phyloP scores from a whole-genome alignment of 2,113 vertebrate genomes.

The Cavia porcellus region DNA sequence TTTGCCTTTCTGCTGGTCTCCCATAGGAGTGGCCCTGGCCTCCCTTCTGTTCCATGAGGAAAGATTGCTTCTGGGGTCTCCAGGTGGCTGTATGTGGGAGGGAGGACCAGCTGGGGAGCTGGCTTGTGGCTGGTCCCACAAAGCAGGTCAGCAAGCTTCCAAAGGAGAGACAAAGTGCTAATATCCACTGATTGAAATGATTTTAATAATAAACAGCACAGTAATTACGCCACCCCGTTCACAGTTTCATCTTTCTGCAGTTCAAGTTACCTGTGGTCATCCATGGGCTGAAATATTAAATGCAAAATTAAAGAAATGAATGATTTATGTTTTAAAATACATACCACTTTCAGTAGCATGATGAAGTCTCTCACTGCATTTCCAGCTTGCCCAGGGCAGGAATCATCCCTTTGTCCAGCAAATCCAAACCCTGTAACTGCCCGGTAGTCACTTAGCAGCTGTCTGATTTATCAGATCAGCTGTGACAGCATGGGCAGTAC shows the following conservation, averaged over 20 bases:
- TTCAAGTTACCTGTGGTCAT: not conserved
- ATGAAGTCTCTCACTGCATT: not conserved
- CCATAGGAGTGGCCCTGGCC: not conserved
- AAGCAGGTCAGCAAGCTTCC: not conserved
- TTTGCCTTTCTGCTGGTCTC: not conserved
- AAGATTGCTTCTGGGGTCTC: not conserved
- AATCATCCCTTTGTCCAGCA: not conserved
- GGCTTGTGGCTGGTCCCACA: not conserved
- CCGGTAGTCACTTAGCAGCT: not conserved
- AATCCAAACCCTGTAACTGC: not conserved
- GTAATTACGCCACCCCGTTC: too few species aligned
- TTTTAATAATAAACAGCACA: not conserved
- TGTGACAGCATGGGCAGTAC: not conserved
- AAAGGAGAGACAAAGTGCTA: not conserved
- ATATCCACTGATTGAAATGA: not conserved
- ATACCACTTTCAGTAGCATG: fast-evolving
- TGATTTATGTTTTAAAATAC: not conserved
- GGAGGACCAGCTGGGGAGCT: not conserved
- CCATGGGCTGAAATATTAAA: not conserved
- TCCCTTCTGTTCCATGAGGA: not conserved
- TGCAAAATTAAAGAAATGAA: not conserved
- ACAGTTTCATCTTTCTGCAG: not conserved
- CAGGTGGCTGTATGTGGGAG: too few species aligned
- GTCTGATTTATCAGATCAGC: not conserved
- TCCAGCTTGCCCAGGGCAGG: not conserved